These are phyloP conservation scores for Zygothrica quintamaculata DNA, from an alignment of 2,888 invertebrate genomes.

Conservation along the genomic window DNA sequence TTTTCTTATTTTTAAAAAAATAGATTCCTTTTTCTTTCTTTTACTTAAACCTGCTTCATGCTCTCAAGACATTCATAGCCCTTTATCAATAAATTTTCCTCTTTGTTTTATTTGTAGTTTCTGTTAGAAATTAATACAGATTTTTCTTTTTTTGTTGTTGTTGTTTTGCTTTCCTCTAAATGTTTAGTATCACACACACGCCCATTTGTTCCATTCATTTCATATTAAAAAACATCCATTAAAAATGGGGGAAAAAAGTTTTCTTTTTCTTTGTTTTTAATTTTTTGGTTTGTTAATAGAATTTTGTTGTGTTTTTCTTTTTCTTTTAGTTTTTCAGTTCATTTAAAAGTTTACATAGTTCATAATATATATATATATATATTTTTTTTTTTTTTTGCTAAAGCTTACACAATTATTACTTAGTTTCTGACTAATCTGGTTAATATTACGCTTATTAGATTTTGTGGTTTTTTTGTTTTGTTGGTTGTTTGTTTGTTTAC, in stretches of 20 bases:
- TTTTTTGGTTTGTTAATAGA: constrained; percentile 28
- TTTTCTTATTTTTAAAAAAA: constrained; percentile 73
- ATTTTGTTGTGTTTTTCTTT: constrained; percentile 20
- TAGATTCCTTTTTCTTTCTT: constrained; percentile 49
- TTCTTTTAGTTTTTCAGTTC: constrained; percentile 59
- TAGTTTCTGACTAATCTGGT: constrained; percentile 43
- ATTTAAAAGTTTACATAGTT: constrained; percentile 51
- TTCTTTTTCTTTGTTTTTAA: no score
- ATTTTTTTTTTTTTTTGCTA: constrained; percentile 15
- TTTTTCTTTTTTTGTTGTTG: constrained; percentile 16
- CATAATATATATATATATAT: not conserved
- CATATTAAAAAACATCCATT: constrained; percentile 11
- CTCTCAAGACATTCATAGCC: constrained; percentile 26
- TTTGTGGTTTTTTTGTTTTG: constrained; percentile 35
- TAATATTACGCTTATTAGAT: constrained; percentile 48
- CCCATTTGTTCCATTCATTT: constrained; percentile 50
- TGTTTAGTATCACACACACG: constrained; percentile 79
- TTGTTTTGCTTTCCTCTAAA: constrained; percentile 61
- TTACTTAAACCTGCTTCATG: constrained; percentile 21
- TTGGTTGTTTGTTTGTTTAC: constrained; percentile 57
- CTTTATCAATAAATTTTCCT: constrained; percentile 21
- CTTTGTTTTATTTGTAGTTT: no score
- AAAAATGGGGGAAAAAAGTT: constrained; percentile 9
- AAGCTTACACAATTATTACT: constrained; percentile 47
- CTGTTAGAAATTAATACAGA: no score